These are phyloP conservation scores for Tortricodes alternella DNA, from an alignment of 2,888 invertebrate genomes.

Conservation along the genomic window DNA sequence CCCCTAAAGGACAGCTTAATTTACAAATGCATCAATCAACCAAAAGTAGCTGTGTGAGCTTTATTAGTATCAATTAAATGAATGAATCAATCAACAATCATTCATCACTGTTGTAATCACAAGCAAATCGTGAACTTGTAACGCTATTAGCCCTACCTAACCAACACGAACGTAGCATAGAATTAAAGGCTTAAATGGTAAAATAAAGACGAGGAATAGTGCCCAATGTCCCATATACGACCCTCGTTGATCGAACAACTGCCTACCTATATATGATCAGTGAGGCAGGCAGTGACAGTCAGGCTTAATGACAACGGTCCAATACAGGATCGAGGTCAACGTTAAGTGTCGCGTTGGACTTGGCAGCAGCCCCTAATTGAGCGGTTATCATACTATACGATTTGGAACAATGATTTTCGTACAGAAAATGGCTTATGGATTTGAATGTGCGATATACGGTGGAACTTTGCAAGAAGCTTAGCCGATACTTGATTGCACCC, in stretches of 20 bases:
- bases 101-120: no score
- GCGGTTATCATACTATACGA: conserved; percentile 51
- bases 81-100: no score
- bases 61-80: no score
- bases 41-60: no score
- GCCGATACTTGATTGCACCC: not conserved
- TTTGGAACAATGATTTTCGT: conserved; percentile 20
- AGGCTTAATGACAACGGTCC: conserved; percentile 72
- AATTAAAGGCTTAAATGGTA: conserved; percentile 46
- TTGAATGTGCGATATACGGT: not conserved
- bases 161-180: conserved; percentile 40
- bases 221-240: conserved; percentile 52
- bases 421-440: not conserved
- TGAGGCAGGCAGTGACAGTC: conserved; percentile 60
- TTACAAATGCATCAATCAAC: no score
- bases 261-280: conserved; percentile 57
- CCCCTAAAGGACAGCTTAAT: no score
- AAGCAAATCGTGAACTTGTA: not conserved
- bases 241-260: conserved; percentile 65
- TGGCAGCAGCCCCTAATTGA: conserved; percentile 68
- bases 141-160: conserved; percentile 42
- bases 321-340: conserved; percentile 73
- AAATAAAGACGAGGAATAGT: conserved; percentile 38
- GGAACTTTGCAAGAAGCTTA: not conserved
- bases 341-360: conserved; percentile 68